Evolutionary conservation across 2,888 invertebrate genomes (phyloP).

Genomic region (Tineola bisselliella): DNA sequence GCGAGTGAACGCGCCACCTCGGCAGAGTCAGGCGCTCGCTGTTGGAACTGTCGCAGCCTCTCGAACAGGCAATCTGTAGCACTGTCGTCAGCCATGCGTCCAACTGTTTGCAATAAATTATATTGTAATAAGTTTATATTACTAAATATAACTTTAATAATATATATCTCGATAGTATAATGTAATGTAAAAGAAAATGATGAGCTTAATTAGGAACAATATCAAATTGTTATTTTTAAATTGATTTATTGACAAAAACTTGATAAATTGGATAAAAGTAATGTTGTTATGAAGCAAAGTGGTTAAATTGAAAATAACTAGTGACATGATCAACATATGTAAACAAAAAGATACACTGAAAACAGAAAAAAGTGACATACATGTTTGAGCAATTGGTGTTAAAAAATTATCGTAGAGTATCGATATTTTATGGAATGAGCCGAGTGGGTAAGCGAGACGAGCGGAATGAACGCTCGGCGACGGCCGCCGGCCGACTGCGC

Average conservation of each 20-base stretch:
- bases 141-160: no score
- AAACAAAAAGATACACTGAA: background rate
- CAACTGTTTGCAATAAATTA: conserved; percentile 28
- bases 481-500: conserved; percentile 48
- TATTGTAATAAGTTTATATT: background rate
- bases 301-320: background rate
- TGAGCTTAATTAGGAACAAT: no score
- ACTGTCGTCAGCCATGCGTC: conserved; percentile 59
- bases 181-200: no score
- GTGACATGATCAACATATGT: background rate
- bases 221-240: no score
- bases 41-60: conserved; percentile 51
- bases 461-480: conserved; percentile 36
- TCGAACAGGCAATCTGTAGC: conserved; percentile 55
- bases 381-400: conserved; percentile 41
- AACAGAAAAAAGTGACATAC: conserved; percentile 19
- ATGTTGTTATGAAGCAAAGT: background rate
- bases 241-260: no score
- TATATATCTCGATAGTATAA: no score
- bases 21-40: conserved; percentile 48
- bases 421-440: conserved; percentile 34
- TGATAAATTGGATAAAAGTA: background rate
- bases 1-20: conserved; percentile 56
- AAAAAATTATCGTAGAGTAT: conserved; percentile 8
- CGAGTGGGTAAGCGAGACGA: conserved; percentile 29